Conservation (phyloP, 2,113 vertebrate species). For the Ceyx melanurus region DNA sequence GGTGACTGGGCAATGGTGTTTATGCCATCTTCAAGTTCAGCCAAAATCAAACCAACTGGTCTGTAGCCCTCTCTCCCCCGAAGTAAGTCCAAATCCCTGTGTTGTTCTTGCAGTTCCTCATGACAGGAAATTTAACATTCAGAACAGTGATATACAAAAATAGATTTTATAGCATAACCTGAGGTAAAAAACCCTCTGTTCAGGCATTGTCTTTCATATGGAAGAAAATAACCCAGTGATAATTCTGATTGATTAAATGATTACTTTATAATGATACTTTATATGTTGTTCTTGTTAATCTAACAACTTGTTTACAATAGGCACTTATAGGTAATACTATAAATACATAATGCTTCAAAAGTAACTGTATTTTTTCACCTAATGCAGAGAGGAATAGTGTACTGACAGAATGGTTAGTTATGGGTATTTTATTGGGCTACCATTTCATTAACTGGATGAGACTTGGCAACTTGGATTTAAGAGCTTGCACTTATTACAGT, state of each 20-base stretch:
- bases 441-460: conserved; percentile 1
- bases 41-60: not conserved
- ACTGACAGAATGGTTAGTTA: not conserved
- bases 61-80: not conserved
- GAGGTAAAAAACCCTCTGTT: not conserved
- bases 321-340: conserved; percentile 37
- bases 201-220: conserved; percentile 23
- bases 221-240: not conserved
- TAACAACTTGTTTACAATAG: conserved; percentile 53
- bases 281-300: conserved; percentile 18
- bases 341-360: conserved; percentile 27
- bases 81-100: not conserved
- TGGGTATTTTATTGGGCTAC: not conserved
- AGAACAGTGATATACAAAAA: not conserved
- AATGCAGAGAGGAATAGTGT: not conserved
- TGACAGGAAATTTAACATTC: not conserved
- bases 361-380: not conserved
- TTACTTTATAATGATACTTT: conserved; percentile 41
- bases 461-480: not conserved
- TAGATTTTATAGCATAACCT: not conserved
- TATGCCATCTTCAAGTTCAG: not conserved
- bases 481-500: not conserved
- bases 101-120: not conserved
- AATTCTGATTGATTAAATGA: conserved; percentile 44
- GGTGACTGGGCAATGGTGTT: not conserved